phyloP scores from a whole-genome alignment of 1,140 invertebrate species.

The Dicyema japonicum region DNA sequence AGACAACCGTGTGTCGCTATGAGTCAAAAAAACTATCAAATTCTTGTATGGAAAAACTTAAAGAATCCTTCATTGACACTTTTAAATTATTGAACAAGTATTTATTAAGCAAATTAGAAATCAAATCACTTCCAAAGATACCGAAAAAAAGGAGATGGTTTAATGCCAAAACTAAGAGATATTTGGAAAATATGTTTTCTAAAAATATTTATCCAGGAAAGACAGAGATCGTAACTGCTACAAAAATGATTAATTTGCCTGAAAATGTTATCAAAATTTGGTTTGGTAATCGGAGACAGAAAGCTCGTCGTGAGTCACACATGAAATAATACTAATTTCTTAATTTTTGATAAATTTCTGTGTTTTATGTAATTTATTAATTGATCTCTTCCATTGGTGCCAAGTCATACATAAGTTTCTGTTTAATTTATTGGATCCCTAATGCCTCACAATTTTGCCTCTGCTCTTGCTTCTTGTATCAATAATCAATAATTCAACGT shows the following conservation, averaged over 20 bases:
- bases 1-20: slow-evolving; percentile 87
- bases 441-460: too few relatives aligned
- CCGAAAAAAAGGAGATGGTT: slow-evolving; percentile 87
- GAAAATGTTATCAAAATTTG: slow-evolving; percentile 37
- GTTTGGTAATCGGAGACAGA: slow-evolving; percentile 3
- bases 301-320: too few relatives aligned
- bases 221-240: slow-evolving; percentile 61
- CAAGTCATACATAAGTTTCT: too few relatives aligned
- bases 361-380: too few relatives aligned
- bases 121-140: slow-evolving; percentile 23
- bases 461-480: too few relatives aligned
- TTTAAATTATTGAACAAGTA: slow-evolving; percentile 7
- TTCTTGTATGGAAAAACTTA: slow-evolving; percentile 97
- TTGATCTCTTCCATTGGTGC: too few relatives aligned
- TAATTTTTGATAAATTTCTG: too few relatives aligned
- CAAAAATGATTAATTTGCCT: slow-evolving; percentile 69
- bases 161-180: slow-evolving; percentile 57
- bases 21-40: slow-evolving; percentile 87
- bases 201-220: slow-evolving; percentile 87
- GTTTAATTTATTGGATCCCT: too few relatives aligned
- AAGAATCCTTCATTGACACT: slow-evolving; percentile 29
- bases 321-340: too few relatives aligned
- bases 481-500: too few relatives aligned
- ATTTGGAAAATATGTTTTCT: slow-evolving; percentile 64
- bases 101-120: too few relatives aligned